A percentile compares a stretch with the other conserved stretches of the same genome.
Evolutionary conservation across 2,113 vertebrate genomes (phyloP).

Genomic region (Embiotoca jacksoni): DNA sequence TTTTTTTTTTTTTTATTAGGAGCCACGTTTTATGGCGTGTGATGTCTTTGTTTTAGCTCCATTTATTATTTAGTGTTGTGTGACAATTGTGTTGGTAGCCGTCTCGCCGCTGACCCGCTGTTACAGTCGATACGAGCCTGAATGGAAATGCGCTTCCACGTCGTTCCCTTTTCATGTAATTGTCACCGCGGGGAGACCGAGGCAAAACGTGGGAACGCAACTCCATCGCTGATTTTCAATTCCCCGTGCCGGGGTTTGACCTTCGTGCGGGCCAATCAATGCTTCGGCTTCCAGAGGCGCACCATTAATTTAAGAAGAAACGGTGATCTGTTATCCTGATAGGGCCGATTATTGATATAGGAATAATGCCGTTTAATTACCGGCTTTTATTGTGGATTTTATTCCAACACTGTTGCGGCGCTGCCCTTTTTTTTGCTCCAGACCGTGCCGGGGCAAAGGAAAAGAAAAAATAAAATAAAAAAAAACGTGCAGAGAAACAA

Average conservation of each 20-base stretch:
- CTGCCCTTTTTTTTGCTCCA: conserved; percentile 54
- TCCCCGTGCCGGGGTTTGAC: conserved; percentile 63
- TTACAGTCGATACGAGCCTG: conserved; percentile 65
- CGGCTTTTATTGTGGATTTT: conserved; percentile 23
- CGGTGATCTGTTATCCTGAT: conserved; percentile 37
- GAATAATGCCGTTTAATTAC: conserved; percentile 63
- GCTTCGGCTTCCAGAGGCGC: conserved; percentile 43
- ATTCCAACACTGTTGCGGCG: conserved; percentile 19
- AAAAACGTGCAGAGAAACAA: not conserved
- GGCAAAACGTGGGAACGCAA: conserved; percentile 67
- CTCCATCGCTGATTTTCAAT: conserved; percentile 74
- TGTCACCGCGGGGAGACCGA: conserved; percentile 64
- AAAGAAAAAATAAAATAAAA: conserved; percentile 22
- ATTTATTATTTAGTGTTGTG: conserved; percentile 78
- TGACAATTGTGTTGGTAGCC: conserved; percentile 71
- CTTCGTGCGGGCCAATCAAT: conserved; percentile 71
- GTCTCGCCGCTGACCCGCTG: conserved; percentile 67
- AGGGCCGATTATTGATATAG: conserved; percentile 30
- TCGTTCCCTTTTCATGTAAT: conserved; percentile 64
- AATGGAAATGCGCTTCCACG: conserved; percentile 67
- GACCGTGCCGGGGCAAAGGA: conserved; percentile 17
- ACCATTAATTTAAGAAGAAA: conserved; percentile 46
- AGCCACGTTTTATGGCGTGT: conserved; percentile 67
- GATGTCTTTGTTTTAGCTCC: conserved; percentile 74
- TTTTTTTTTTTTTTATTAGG: conserved; percentile 69